Evolutionary conservation across 64 coral and sea anemone genomes (phyloP).

Genomic region (Acropora tenuis): DNA sequence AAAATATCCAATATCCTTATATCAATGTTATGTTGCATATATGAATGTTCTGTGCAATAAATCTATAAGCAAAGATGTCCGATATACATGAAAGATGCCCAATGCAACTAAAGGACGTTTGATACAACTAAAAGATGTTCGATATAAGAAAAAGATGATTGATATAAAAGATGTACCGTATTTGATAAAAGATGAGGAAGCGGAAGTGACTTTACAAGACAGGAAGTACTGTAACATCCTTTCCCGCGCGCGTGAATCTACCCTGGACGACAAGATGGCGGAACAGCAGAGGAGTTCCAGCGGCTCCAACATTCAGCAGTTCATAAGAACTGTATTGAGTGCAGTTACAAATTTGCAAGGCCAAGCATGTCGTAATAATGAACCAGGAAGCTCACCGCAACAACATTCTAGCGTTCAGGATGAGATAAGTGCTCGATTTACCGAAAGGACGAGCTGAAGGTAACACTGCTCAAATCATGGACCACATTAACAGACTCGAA

Average conservation of each 20-base stretch:
- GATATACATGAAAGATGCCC: background rate
- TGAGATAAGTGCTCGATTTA: background rate
- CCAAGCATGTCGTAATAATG: background rate
- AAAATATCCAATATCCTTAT: no score
- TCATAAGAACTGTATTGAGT: background rate
- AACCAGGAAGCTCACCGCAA: conserved; percentile 12
- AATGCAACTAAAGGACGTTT: background rate
- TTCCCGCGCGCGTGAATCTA: background rate
- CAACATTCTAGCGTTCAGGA: background rate
- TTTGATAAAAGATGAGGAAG: background rate
- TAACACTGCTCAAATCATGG: background rate
- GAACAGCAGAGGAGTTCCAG: background rate
- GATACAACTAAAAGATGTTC: background rate
- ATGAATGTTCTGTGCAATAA: no score
- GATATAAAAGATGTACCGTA: background rate
- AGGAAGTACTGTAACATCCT: background rate
- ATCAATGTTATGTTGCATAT: no score
- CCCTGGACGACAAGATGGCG: background rate
- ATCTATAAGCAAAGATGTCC: background rate
- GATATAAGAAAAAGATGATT: background rate
- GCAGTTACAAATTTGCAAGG: background rate
- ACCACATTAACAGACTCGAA: background rate
- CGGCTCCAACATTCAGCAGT: no score
- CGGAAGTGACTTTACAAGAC: background rate
- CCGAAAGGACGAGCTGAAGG: background rate